Evolutionary conservation across 2,113 vertebrate genomes (phyloP), one percentile per base, ranked within the genome.

Genomic region (Pangasianodon gigas): DNA sequence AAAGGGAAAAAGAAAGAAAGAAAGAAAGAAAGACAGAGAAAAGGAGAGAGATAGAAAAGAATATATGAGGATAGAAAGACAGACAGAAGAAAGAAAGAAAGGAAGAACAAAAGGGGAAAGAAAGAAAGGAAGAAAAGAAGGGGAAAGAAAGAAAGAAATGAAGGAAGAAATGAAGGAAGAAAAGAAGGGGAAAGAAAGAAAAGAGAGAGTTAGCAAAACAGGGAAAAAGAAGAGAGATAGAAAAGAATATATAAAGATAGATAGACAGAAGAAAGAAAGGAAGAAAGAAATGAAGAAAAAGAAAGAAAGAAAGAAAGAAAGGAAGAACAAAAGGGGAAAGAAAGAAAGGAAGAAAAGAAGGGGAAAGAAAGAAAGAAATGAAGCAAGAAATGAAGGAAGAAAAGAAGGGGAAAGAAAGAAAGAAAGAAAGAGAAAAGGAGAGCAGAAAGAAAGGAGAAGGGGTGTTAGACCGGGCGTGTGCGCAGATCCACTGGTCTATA

Each of bases 401-500:
- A n/a, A n/a, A n/a, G n/a, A n/a, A n/a, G n/a, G n/a, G 16, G 13
- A 32, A 16, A 69, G 26, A 14, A 5, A 69, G 29, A 14, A 69
- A 32, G n/a, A 1, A 4, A 16, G 29, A 32, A 13, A 16, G 16
- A 69, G 3, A 69, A 29, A 67, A 1, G 2, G 24, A n/a, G 4
- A 11, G 65, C n/a, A n/a, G 18, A 3, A 67, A n/a, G 65, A 4
- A 74, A 4, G 11, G 4, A 46, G 19, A 77, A 48, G 44, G 21
- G 1, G 75, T 77, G 41, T 26, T 4, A 29, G 75, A 99, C 98
- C 98, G 97, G 44, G 98, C 97, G 52, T 99, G 98, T 0, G 97
- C 94, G 2, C 98, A 99, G 93, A 99, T 97, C 98, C 98, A 99
- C 93, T 99, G 98, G 92, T 99, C 98, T 88, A 99, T 97, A 87